Base-by-base conservation (phyloP, 2,113 vertebrate genomes). In the pig (Sus scrofa) region DNA sequence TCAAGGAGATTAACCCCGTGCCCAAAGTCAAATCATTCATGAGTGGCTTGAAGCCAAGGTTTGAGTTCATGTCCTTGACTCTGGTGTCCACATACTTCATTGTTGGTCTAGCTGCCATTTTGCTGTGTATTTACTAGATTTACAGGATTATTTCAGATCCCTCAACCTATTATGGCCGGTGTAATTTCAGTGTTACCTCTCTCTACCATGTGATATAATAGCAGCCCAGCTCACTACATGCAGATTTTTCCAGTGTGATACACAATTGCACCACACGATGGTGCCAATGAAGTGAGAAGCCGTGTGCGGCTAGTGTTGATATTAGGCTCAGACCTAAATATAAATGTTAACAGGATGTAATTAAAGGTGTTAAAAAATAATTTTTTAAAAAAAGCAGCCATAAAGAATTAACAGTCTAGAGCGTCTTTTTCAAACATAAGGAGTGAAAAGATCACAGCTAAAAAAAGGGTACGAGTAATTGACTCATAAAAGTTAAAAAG, bases 231-330 rank as follows among this genome's bases (percentile, higher is more conserved):
- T 74, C 78, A 62, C 9, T 22, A 4, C 5, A 20, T 8, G 79
- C 73, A 19, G 70, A 37, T 70, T 92, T 92, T 83, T 93, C 32
- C 60, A 39, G 0, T 32, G 92, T 70, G 14, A 85, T 93, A 32
- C 92, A 87, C 73, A 86, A 24, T 60, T 75, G 75, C 39, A 96
- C 97, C 97, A 97, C 97, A 74, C 50, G 97, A 83, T 97, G 97
- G 97, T 26, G 94, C 94, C 89, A 83, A 4, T 62, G 95, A 96
- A 34, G 73, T 89, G 82, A 71, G 60, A 94, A 94, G 89, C 39
- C 54, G 22, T 32, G 24, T 63, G 83, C 56, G 71, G 16, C 73
- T n/a, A 32, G 32, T 9, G n/a, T 79, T 92, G 75, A 63, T 75
- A 63, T 44, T 74, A 71, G 54, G 62, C 71, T 78, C 71, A 90